phyloP scores from a whole-genome alignment of 2,888 invertebrate genomes.

The Micropterix aruncella region DNA sequence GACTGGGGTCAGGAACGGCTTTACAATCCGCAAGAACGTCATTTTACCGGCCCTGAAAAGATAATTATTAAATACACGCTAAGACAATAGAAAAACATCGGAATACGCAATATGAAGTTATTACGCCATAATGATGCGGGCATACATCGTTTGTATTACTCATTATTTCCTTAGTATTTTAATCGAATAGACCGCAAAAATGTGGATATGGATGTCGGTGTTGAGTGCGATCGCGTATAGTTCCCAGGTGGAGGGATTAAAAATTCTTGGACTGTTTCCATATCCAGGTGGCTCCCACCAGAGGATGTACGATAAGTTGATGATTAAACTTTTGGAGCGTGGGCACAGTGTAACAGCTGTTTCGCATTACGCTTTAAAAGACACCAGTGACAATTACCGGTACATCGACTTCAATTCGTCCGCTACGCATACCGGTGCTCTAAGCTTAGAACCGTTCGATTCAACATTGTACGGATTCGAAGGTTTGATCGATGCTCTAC shows the following conservation, averaged over 20 bases:
- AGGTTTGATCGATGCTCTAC: conserved; percentile 22
- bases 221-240: too few relatives aligned
- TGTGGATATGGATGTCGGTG: too few relatives aligned
- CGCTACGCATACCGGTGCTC: conserved; percentile 11
- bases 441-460: conserved; percentile 19
- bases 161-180: too few relatives aligned
- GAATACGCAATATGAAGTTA: too few relatives aligned
- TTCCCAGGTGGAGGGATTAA: conserved; percentile 25
- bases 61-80: too few relatives aligned
- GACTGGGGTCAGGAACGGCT: too few relatives aligned
- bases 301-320: conserved; percentile 40
- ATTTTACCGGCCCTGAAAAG: too few relatives aligned
- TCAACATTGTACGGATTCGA: conserved; percentile 20
- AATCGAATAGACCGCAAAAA: too few relatives aligned
- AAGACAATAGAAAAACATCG: too few relatives aligned
- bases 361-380: conserved; percentile 39
- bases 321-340: conserved; percentile 35
- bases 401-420: conserved; percentile 20
- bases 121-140: too few relatives aligned
- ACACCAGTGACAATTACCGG: conserved; percentile 15
- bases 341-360: conserved; percentile 48
- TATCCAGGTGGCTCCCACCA: conserved; percentile 49
- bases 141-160: too few relatives aligned
- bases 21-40: too few relatives aligned
- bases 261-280: conserved; percentile 43